Conservation (phyloP, 1,140 invertebrate species). For the Meloidogyne floridensis region DNA sequence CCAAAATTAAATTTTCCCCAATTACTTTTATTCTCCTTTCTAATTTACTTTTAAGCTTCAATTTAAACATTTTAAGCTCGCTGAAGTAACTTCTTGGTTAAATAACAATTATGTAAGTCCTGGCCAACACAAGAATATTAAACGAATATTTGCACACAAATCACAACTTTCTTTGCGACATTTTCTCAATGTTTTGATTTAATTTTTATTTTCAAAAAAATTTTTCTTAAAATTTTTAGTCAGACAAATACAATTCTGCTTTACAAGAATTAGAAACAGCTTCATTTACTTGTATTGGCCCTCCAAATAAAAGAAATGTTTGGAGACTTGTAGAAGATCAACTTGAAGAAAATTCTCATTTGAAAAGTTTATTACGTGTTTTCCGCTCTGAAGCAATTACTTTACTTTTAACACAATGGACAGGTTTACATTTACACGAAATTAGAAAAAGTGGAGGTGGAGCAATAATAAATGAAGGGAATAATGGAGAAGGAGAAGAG, state of each 20-base stretch:
- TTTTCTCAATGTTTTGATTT: conserved; percentile 36
- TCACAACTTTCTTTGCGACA: conserved; percentile 44
- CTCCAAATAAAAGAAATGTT: conserved; percentile 38
- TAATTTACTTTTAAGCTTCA: background rate
- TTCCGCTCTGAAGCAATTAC: conserved; percentile 52
- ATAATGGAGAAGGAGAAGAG: background rate
- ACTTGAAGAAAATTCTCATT: conserved; percentile 24
- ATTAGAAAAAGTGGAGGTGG: conserved; percentile 24
- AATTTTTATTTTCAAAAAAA: background rate
- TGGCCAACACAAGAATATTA: conserved; percentile 40
- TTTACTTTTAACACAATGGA: conserved; percentile 52
- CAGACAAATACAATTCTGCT: conserved; percentile 43
- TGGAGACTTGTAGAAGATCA: conserved; percentile 38
- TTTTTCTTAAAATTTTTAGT: conserved; percentile 19
- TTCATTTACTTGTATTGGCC: conserved; percentile 43
- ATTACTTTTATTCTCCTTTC: background rate
- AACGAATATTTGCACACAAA: conserved; percentile 43
- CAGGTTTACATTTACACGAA: conserved; percentile 45
- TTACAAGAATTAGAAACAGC: conserved; percentile 45
- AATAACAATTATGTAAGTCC: conserved; percentile 37
- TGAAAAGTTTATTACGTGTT: conserved; percentile 35
- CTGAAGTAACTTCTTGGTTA: conserved; percentile 47
- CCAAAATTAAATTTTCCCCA: background rate
- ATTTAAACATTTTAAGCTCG: conserved; percentile 35
- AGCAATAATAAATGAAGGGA: background rate